These are phyloP conservation scores for Anoncus sp. DNA, from an alignment of 2,888 invertebrate species.

Conservation along the genomic window DNA sequence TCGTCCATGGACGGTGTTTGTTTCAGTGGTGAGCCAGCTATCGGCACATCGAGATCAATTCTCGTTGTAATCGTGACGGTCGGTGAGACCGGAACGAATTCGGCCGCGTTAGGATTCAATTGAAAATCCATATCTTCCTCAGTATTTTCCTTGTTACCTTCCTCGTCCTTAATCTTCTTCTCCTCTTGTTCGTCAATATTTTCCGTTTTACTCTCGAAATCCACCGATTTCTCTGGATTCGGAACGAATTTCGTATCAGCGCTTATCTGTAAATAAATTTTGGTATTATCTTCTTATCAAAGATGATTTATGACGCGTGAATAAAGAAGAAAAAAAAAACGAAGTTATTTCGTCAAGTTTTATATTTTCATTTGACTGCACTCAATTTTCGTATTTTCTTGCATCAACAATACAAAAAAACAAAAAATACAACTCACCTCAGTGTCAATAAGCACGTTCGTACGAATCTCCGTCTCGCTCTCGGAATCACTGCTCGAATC, in stretches of 20 bases:
- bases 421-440: slow-evolving; percentile 67
- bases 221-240: not conserved
- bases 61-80: slow-evolving; percentile 84
- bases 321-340: no score
- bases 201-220: slow-evolving; percentile 34
- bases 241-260: slow-evolving; percentile 47
- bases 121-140: slow-evolving; percentile 87
- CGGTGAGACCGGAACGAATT: slow-evolving; percentile 90
- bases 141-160: slow-evolving; percentile 44
- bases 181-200: slow-evolving; percentile 52
- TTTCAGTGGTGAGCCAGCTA: slow-evolving; percentile 88
- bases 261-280: slow-evolving; percentile 67
- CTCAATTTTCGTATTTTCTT: no score
- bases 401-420: not conserved
- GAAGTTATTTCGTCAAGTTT: no score
- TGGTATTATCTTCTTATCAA: not conserved
- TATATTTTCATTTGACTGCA: no score
- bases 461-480: slow-evolving; percentile 58
- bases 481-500: slow-evolving; percentile 54
- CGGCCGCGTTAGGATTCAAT: slow-evolving; percentile 93
- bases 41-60: slow-evolving; percentile 72
- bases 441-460: slow-evolving; percentile 72
- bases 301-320: not conserved
- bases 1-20: slow-evolving; percentile 86
- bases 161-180: slow-evolving; percentile 16